Percentiles rank a stretch among this genome's conserved stretches.
Evolutionary conservation across 2,113 vertebrate species (phyloP).

Genomic region (Rhagologus leucostigma): DNA sequence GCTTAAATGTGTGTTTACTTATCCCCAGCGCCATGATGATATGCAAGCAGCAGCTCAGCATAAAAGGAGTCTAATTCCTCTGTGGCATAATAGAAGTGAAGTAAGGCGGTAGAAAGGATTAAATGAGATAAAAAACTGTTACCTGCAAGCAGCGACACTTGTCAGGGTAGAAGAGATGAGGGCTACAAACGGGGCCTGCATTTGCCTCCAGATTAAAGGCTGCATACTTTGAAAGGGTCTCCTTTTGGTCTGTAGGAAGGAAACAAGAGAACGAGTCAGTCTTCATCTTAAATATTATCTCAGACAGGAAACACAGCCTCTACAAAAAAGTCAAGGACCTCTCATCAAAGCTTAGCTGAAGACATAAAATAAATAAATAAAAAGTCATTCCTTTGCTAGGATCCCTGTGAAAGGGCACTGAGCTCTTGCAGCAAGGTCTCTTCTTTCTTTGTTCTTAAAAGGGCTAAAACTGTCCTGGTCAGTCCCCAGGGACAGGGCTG

Average conservation of each 20-base stretch:
- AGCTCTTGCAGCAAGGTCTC: background rate
- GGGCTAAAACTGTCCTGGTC: background rate
- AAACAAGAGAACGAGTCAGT: constrained; percentile 14
- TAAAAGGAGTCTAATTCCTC: background rate
- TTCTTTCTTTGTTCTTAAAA: constrained; percentile 20
- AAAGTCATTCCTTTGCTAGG: background rate
- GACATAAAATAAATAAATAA: constrained; percentile 41
- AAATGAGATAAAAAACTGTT: background rate
- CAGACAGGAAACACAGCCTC: constrained; percentile 3
- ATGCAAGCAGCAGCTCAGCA: background rate
- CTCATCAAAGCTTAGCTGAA: constrained; percentile 43
- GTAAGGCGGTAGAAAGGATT: background rate
- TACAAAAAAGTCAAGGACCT: background rate
- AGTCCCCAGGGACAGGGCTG: background rate
- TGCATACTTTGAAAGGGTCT: background rate
- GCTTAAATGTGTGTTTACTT: background rate
- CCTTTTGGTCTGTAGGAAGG: background rate
- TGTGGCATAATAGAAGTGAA: background rate
- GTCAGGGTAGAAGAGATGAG: background rate
- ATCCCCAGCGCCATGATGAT: background rate
- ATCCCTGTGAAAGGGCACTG: constrained; percentile 15
- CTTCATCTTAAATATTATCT: background rate
- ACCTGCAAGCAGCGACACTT: background rate
- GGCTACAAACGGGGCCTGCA: background rate
- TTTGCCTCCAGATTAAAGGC: background rate